Conservation (phyloP, 2,797 vertebrate genomes). For the Cuniculus paca region DNA sequence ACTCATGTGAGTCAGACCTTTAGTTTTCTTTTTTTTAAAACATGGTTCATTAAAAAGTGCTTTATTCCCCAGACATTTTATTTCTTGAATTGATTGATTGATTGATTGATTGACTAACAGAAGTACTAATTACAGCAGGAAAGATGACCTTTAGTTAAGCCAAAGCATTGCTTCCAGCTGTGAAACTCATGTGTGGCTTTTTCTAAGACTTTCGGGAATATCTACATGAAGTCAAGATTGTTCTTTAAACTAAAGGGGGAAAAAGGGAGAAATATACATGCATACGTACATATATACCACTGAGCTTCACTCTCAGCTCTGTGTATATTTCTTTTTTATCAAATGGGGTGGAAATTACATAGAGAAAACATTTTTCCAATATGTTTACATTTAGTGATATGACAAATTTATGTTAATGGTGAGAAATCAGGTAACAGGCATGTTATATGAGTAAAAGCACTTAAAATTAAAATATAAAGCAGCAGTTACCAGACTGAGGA, state of each 20-base stretch:
- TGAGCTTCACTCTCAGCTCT: background rate
- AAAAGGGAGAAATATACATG: background rate
- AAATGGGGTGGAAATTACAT: background rate
- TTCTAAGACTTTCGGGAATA: background rate
- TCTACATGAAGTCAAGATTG: slow-evolving; percentile 5
- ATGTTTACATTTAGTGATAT: background rate
- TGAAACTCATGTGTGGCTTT: slow-evolving; percentile 3
- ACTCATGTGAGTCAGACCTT: background rate
- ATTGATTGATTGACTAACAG: background rate
- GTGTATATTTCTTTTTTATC: background rate
- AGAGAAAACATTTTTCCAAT: background rate
- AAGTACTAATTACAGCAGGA: slow-evolving; percentile 43
- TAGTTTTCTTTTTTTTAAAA: background rate
- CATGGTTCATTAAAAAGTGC: slow-evolving; percentile 22
- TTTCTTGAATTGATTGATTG: slow-evolving; percentile 36
- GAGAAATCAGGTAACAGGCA: background rate
- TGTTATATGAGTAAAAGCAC: background rate
- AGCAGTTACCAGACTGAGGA: background rate
- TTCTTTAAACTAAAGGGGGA: background rate
- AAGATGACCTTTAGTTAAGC: slow-evolving; percentile 57
- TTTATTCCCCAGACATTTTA: slow-evolving; percentile 50
- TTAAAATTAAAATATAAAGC: background rate
- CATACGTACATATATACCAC: background rate
- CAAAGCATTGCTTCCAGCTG: background rate
- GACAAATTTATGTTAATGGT: background rate